Percentiles rank a stretch among this genome's conserved stretches.
phyloP scores from a whole-genome alignment of 2,888 invertebrate genomes.

The Lasioglossum vierecki region DNA sequence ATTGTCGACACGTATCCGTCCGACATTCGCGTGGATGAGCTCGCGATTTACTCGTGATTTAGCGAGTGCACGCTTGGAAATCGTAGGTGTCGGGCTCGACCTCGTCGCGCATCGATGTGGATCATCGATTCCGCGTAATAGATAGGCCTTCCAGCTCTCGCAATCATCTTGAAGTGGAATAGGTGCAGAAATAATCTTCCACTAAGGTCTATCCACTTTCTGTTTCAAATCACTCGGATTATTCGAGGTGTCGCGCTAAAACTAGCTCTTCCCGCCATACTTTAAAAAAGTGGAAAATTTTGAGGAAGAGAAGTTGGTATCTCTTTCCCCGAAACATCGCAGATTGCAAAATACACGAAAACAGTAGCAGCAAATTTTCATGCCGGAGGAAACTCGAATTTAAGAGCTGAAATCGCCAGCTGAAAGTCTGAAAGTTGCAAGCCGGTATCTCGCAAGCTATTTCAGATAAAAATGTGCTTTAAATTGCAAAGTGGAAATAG shows the following conservation, averaged over 20 bases:
- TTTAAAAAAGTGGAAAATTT: no score
- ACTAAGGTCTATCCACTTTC: no score
- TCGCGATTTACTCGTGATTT: constrained; percentile 31
- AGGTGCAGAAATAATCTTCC: no score
- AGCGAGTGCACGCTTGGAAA: not conserved
- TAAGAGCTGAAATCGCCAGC: not conserved
- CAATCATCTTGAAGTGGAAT: not conserved
- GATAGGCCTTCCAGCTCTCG: not conserved
- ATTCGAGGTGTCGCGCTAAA: no score
- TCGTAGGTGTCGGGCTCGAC: not conserved
- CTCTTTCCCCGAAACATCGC: not conserved
- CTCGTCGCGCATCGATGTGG: not conserved
- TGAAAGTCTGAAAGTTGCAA: not conserved
- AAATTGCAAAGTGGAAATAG: not conserved
- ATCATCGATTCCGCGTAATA: not conserved
- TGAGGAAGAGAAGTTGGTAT: not conserved
- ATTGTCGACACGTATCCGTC: constrained; percentile 36
- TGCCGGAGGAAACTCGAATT: not conserved
- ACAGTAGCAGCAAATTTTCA: not conserved
- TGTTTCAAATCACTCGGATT: no score
- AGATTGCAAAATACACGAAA: not conserved
- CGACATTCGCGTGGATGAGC: constrained; percentile 2
- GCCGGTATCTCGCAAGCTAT: not conserved
- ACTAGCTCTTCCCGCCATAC: no score
- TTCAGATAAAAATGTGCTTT: not conserved